Conservation (phyloP, 2,888 invertebrate genomes). For the Acanthopleura granulata region DNA sequence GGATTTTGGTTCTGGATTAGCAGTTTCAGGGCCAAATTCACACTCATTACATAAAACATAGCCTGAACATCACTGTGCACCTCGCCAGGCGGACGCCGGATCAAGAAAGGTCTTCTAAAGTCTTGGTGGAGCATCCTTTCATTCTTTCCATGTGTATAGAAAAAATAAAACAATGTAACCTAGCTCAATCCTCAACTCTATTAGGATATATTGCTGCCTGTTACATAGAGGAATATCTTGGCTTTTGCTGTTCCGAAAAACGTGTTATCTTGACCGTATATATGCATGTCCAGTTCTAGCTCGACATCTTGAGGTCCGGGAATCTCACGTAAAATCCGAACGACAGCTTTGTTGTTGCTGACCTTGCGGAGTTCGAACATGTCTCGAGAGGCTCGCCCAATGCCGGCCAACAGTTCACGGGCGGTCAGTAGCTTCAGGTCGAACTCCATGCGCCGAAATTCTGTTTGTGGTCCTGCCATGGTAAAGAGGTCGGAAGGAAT, state of each 20-base stretch:
- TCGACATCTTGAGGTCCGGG: constrained; percentile 93
- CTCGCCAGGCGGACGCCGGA: too few relatives aligned
- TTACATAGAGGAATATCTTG: constrained; percentile 87
- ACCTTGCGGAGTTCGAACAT: constrained; percentile 68
- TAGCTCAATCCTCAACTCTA: too few relatives aligned
- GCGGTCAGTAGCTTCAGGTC: constrained; percentile 76
- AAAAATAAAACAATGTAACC: too few relatives aligned
- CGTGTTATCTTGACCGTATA: constrained; percentile 77
- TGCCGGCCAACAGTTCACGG: constrained; percentile 73
- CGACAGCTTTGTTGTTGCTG: constrained; percentile 74
- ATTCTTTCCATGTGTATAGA: too few relatives aligned
- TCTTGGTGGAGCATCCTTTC: too few relatives aligned
- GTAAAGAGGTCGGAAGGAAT: constrained; percentile 82
- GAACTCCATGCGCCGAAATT: constrained; percentile 81
- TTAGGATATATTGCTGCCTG: constrained; percentile 62
- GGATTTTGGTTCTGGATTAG: too few relatives aligned
- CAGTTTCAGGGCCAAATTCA: too few relatives aligned
- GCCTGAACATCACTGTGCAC: too few relatives aligned
- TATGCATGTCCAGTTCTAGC: constrained; percentile 86
- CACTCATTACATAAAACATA: too few relatives aligned
- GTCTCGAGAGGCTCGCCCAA: constrained; percentile 57
- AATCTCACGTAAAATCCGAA: constrained; percentile 81
- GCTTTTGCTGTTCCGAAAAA: constrained; percentile 88
- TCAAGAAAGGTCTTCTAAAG: too few relatives aligned
- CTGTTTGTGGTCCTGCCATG: constrained; percentile 84